Evolutionary conservation across 2,888 invertebrate species (phyloP).

Genomic region (Mythimna ferrago): DNA sequence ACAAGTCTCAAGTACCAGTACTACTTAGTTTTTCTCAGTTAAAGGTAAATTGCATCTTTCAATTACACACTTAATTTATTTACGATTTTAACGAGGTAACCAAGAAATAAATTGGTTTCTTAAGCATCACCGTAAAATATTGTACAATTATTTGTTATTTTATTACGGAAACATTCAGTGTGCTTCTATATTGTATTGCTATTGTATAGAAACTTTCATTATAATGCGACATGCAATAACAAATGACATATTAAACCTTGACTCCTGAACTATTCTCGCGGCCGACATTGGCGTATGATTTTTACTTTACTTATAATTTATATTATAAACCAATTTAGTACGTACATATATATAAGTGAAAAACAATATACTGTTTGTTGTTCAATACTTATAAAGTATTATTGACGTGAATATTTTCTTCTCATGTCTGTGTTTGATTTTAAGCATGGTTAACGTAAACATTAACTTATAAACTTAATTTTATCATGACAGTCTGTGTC

Average conservation of each 20-base stretch:
- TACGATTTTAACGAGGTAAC: slow-evolving; percentile 44
- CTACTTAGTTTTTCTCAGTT: slow-evolving; percentile 17
- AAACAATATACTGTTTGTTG: slow-evolving; percentile 10
- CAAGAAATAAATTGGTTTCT: slow-evolving; percentile 47
- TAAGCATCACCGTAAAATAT: slow-evolving; percentile 39
- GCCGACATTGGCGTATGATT: slow-evolving; percentile 46
- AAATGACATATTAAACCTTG: slow-evolving; percentile 48
- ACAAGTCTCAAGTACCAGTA: slow-evolving; percentile 1
- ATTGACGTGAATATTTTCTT: slow-evolving; percentile 20
- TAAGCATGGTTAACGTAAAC: slow-evolving; percentile 36
- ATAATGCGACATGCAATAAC: slow-evolving; percentile 45
- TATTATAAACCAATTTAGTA: background rate
- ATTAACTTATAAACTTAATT: slow-evolving; percentile 40
- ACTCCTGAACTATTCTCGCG: slow-evolving; percentile 50
- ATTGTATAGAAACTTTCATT: slow-evolving; percentile 45
- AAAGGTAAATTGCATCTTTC: slow-evolving; percentile 32
- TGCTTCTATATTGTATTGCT: slow-evolving; percentile 2
- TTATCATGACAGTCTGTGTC: slow-evolving; percentile 13
- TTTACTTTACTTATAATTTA: slow-evolving; percentile 32
- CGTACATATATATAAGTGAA: background rate
- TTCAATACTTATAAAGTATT: slow-evolving; percentile 9
- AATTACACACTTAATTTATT: slow-evolving; percentile 54
- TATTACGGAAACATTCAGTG: slow-evolving; percentile 24
- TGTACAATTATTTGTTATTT: slow-evolving; percentile 35
- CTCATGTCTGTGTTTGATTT: slow-evolving; percentile 11